Conservation (phyloP, 37 sponge, comb jelly and placozoan genomes). For the Ephydatia muelleri region DNA sequence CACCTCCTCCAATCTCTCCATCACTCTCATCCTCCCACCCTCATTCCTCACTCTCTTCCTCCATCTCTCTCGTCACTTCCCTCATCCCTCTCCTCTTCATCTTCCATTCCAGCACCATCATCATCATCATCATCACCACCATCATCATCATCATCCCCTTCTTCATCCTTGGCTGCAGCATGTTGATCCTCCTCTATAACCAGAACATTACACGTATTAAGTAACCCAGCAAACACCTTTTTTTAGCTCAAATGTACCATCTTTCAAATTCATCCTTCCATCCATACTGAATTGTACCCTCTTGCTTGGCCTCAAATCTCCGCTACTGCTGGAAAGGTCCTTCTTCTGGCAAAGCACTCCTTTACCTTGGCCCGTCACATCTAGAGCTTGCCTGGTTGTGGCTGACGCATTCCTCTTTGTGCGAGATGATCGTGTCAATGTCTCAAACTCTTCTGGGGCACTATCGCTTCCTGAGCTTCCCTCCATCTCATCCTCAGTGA, state of each 20-base stretch:
- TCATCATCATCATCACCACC: neutral
- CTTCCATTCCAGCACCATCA: neutral
- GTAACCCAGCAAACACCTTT: neutral
- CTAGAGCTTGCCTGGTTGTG: neutral
- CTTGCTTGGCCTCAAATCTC: neutral
- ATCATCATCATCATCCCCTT: neutral
- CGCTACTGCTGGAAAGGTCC: neutral
- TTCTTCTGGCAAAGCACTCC: neutral
- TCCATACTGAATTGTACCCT: conserved; percentile 19
- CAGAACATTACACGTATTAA: too few species aligned
- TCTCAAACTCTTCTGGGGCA: conserved; percentile 2
- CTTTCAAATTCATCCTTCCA: neutral
- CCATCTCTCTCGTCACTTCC: neutral
- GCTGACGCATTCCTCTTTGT: neutral
- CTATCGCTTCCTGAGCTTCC: neutral
- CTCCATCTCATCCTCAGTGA: conserved; percentile 18
- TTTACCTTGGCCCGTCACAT: neutral
- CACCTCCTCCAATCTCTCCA: neutral
- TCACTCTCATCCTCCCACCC: neutral
- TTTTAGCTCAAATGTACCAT: neutral
- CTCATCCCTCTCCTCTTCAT: conserved; percentile 7
- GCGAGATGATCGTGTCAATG: neutral
- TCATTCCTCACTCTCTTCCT: neutral
- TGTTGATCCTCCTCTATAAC: neutral
- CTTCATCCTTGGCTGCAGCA: neutral